These are phyloP conservation scores for Melikaiella ostensackeni DNA, from an alignment of 2,888 invertebrate genomes.

Conservation along the genomic window DNA sequence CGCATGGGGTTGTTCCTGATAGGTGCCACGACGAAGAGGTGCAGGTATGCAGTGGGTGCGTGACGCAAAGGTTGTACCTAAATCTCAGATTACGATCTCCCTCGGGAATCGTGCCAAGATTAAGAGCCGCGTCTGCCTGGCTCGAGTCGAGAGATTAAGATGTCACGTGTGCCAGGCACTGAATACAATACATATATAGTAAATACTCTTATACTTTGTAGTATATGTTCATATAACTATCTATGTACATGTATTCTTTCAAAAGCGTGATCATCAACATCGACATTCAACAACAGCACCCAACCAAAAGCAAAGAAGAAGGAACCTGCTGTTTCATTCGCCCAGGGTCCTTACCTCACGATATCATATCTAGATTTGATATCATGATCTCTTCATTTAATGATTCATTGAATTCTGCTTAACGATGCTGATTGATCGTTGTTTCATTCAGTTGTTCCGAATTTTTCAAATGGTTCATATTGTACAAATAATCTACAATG, in stretches of 20 bases:
- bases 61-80: constrained; percentile 61
- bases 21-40: constrained; percentile 25
- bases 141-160: constrained; percentile 66
- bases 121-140: constrained; percentile 64
- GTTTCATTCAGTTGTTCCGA: neutral
- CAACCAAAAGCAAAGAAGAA: constrained; percentile 40
- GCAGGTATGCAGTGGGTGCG: constrained; percentile 63
- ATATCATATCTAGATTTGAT: constrained; percentile 4
- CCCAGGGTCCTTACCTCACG: neutral
- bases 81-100: constrained; percentile 72
- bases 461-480: neutral
- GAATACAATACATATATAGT: neutral
- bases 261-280: neutral
- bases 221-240: too few relatives aligned
- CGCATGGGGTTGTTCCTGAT: constrained; percentile 22
- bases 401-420: constrained; percentile 13
- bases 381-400: neutral
- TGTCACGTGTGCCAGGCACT: constrained; percentile 63
- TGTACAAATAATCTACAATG: neutral
- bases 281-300: neutral
- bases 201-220: neutral
- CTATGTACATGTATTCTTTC: too few relatives aligned
- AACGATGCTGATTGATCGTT: neutral
- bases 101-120: constrained; percentile 67
- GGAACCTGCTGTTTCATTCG: constrained; percentile 48